Base-by-base conservation (phyloP, 2,888 invertebrate genomes). In the Apotomis betuletana region DNA sequence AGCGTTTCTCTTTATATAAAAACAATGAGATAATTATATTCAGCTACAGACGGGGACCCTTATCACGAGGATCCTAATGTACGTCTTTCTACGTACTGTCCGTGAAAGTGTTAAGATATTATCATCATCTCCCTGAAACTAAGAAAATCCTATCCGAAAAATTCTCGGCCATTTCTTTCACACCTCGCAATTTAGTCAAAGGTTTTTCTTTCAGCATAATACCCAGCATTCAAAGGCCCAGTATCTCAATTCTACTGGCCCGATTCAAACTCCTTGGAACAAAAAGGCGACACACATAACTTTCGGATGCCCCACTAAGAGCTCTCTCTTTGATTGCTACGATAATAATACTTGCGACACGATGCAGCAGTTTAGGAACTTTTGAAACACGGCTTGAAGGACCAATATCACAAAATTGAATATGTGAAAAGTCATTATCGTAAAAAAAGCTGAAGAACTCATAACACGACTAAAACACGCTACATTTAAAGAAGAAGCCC, bases 281-380 rank as follows among this genome's bases (percentile, higher is more conserved):
- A 80, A 80, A 80, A 77, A 62, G 70, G 46, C 67, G 78, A 63
- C 80, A 74, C 77, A 74, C 46, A 69, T 79, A 87, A 87, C 81
- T 88, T 87, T 84, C 73, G 77, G 83, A 67, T 75, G 60, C 67
- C 67, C 64, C 75, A 77, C 82, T 86, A 84, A 89, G 87, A 88
- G 88, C 89, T 88, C 84, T 89, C 85, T 82, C 85, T 87, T 84
- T 87, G 88, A 89, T 89, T 89, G 89, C 87, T 77, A 81, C 81
- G 80, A 80, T 77, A 80, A 58, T 82, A 79, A 80, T 82, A 84
- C 81, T 80, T 79, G 65, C 27, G 51, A 49, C 27, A 55, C 44
- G 13, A 55, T 61, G 52, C 61, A 62, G 52, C 61, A 62, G 62
- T 67, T 57, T 58, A 15, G 1, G 10, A 67, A 57, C 51, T 62